Evolutionary conservation across 2,797 vertebrate genomes (phyloP).

Genomic region (Esox masquinongy): DNA sequence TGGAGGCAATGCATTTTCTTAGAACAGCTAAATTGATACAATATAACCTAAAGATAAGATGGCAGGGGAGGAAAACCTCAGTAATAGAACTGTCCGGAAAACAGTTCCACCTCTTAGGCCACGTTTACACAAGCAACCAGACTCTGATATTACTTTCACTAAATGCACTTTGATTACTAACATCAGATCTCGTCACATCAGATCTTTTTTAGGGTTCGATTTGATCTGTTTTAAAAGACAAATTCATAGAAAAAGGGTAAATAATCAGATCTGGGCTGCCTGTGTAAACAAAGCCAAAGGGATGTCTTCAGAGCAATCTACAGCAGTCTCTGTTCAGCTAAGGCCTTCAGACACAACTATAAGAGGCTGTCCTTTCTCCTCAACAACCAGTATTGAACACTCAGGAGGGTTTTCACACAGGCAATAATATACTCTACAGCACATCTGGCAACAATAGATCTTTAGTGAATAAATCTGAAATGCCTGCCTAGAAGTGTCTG

Average conservation of each 20-base stretch:
- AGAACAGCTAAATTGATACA: constrained; percentile 15
- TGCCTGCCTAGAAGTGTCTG: no score
- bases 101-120: neutral
- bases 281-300: neutral
- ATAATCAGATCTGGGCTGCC: no score
- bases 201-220: neutral
- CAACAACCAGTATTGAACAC: neutral
- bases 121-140: no score
- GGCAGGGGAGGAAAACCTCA: neutral
- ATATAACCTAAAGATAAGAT: constrained; percentile 7
- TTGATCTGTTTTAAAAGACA: no score
- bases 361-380: neutral
- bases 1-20: neutral
- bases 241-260: no score
- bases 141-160: no score
- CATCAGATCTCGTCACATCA: no score
- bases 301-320: neutral
- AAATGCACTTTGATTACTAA: no score
- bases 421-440: neutral
- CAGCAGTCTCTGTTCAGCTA: neutral
- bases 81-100: neutral
- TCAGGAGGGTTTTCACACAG: neutral
- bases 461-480: no score
- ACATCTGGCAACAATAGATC: no score
- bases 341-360: neutral